Base-by-base conservation (phyloP, 2,888 invertebrate genomes). In the Temnothorax ravouxi region DNA sequence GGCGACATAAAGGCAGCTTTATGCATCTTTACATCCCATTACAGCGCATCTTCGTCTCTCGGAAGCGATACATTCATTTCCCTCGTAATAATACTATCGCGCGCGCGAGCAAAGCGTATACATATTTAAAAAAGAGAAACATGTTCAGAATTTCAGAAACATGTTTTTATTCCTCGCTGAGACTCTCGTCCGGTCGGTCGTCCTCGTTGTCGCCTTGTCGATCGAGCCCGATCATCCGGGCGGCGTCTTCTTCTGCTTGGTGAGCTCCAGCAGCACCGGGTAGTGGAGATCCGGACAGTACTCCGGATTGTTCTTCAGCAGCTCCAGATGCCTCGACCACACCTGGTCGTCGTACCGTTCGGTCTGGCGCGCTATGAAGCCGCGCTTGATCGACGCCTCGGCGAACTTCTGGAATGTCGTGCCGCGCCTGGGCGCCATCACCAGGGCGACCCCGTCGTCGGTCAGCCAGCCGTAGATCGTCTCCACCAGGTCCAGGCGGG, bases 401-500 rank as follows among this genome's bases (percentile, higher is more conserved):
- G 96, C 95, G 94, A 98, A 98, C 88, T 96, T 95, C 72, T 96
- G 96, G 90, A 98, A 96, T 9, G 98, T 97, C 88, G 96, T 95
- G 4, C 97, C 97, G 64, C 98, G 96, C 86, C 96, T 95, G 1
- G 98, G 98, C 13, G 98, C 98, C 96, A 98, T 97, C 62, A 98
- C 96, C 86, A 97, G 95, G 2, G 97, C 97, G 71, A 96, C 93
- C 0, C 98, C 97, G 92, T 95, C 95, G 25, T 95, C 94, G 18
- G 96, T 95, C 90, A 97, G 94, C 93, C 96, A 96, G 86, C 96
- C 95, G 96, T 96, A 96, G 87, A 97, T 96, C 76, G 97, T 97
- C 86, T 96, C 96, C 52, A 97, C 96, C 86, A 97, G 95, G 88
- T 97, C 96, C 44, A 96, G 94, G 64, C 97, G 95, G 0, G 96